These are phyloP conservation scores for Drosophila austrosaltans DNA, from an alignment of 2,888 invertebrate genomes.

Conservation along the genomic window DNA sequence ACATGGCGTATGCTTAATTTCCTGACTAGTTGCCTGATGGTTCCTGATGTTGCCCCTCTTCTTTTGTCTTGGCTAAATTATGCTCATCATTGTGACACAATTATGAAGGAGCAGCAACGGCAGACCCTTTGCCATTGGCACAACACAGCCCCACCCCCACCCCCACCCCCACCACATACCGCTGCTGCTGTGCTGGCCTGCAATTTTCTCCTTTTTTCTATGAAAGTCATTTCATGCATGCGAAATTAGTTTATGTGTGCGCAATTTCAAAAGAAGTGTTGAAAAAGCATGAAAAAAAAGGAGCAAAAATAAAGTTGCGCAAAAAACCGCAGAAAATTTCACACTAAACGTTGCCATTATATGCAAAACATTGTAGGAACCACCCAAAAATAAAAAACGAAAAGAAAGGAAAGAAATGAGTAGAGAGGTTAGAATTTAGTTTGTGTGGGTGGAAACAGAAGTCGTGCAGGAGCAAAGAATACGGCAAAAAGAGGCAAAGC, in stretches of 20 bases:
- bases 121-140: constrained; percentile 45
- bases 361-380: constrained; percentile 61
- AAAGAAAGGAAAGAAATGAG: neutral
- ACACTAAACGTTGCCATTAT: constrained; percentile 73
- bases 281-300: constrained; percentile 19
- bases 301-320: constrained; percentile 37
- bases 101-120: constrained; percentile 51
- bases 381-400: neutral
- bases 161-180: constrained; percentile 51
- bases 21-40: constrained; percentile 48
- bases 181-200: constrained; percentile 23
- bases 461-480: constrained; percentile 11
- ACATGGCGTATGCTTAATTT: constrained; percentile 72
- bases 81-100: constrained; percentile 79
- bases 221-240: constrained; percentile 75
- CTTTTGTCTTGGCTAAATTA: constrained; percentile 53
- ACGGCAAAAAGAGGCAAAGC: constrained; percentile 7
- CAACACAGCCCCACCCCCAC: neutral
- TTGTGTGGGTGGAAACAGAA: neutral
- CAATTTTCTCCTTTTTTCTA: constrained; percentile 71
- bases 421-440: neutral
- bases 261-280: constrained; percentile 65
- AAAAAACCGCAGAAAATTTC: constrained; percentile 61
- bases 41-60: neutral
- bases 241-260: constrained; percentile 76